phyloP scores from a whole-genome alignment of 53 echinoderm and acorn worm species.

The Antedon mediterranea region DNA sequence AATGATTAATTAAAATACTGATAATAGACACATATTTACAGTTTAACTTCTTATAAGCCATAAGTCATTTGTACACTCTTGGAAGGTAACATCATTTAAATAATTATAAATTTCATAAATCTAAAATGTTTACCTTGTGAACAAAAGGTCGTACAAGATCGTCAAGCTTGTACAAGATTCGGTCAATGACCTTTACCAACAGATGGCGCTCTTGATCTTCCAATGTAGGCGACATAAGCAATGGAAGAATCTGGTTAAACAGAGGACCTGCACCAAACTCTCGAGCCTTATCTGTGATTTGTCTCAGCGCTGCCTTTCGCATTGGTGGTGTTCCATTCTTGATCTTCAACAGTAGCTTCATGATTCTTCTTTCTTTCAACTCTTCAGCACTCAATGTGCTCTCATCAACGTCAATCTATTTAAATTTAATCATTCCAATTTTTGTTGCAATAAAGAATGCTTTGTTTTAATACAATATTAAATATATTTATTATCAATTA shows the following conservation, averaged over 20 bases:
- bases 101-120: background rate
- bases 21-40: too few species aligned
- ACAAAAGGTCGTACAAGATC: conserved; percentile 93
- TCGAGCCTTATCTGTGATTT: conserved; percentile 96
- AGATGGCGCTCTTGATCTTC: conserved; percentile 99
- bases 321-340: conserved; percentile 99
- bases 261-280: conserved; percentile 96
- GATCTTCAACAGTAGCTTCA: conserved; percentile 87
- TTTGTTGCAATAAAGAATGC: too few species aligned
- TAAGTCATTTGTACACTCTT: too few species aligned
- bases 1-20: background rate
- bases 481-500: too few species aligned
- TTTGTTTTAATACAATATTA: too few species aligned
- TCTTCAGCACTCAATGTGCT: conserved; percentile 89
- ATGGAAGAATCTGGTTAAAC: conserved; percentile 97
- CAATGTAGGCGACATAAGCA: conserved; percentile 96
- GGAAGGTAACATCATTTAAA: too few species aligned
- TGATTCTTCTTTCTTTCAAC: conserved; percentile 77
- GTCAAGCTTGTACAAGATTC: conserved; percentile 90
- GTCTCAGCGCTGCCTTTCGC: conserved; percentile 93
- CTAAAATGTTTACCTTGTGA: conserved; percentile 66
- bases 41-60: too few species aligned
- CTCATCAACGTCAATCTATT: conserved; percentile 96
- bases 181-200: conserved; percentile 96
- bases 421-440: too few species aligned